Conservation (phyloP, 2,888 invertebrate genomes). For the Bembecia ichneumoniformis region DNA sequence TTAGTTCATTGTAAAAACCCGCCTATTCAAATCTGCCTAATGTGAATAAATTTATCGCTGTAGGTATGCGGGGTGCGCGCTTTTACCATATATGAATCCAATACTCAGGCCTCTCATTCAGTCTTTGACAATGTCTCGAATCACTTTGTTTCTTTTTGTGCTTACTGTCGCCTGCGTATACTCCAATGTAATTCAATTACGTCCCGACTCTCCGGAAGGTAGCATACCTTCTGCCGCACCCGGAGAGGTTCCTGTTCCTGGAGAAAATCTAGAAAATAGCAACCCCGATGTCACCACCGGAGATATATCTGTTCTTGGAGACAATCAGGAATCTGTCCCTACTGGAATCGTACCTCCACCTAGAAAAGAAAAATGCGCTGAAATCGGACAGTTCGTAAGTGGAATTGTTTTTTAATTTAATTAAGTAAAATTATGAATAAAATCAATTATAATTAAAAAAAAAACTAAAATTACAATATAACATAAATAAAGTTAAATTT, state of each 20-base stretch:
- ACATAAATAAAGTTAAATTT: too few species aligned
- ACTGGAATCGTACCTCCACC: background rate
- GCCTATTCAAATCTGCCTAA: background rate
- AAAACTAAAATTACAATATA: background rate
- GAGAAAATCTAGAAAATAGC: background rate
- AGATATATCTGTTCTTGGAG: background rate
- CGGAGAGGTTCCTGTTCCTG: background rate
- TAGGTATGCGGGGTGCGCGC: background rate
- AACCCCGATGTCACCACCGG: background rate
- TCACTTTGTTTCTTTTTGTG: background rate
- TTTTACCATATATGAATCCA: background rate
- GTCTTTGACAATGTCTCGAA: background rate
- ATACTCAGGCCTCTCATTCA: background rate
- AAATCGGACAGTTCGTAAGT: background rate
- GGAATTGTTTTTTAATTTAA: background rate
- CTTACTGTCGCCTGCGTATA: background rate
- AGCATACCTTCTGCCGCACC: background rate
- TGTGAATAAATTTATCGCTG: background rate
- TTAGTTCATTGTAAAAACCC: background rate
- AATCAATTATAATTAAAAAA: background rate
- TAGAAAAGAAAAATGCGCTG: background rate
- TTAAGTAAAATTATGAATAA: background rate
- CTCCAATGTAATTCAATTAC: background rate
- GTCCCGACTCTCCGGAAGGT: background rate
- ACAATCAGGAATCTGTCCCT: background rate